Evolutionary conservation across 1,140 invertebrate species (phyloP).

Genomic region (Drusus annulatus): DNA sequence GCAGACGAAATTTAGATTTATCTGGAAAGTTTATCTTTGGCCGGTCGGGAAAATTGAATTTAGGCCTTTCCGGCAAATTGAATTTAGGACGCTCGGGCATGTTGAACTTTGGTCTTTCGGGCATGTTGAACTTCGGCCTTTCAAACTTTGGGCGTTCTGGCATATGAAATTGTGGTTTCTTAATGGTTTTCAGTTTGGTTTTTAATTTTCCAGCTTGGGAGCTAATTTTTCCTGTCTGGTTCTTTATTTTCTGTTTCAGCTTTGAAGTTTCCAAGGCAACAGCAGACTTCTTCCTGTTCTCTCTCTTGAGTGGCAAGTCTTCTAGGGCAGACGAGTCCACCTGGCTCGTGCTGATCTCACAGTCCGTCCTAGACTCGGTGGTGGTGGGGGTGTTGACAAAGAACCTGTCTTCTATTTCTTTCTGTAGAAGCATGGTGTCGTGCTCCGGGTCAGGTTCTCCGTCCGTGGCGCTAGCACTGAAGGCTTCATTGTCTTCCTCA

Average conservation of each 20-base stretch:
- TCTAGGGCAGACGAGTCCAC: constrained; percentile 77
- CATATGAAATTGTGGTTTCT: constrained; percentile 71
- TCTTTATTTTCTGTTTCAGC: constrained; percentile 71
- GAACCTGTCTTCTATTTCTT: constrained; percentile 72
- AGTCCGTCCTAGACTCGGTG: constrained; percentile 74
- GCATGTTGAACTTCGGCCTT: constrained; percentile 71
- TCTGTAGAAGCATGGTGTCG: constrained; percentile 68
- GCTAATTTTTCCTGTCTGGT: constrained; percentile 73
- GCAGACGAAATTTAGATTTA: constrained; percentile 66
- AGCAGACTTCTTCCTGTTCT: constrained; percentile 70
- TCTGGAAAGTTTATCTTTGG: constrained; percentile 76
- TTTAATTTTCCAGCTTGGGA: constrained; percentile 75
- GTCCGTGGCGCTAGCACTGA: constrained; percentile 67
- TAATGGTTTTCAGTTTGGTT: constrained; percentile 74
- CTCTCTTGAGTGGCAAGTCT: constrained; percentile 75
- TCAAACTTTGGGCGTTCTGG: constrained; percentile 65
- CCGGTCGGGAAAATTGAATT: constrained; percentile 71
- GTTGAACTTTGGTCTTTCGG: constrained; percentile 70
- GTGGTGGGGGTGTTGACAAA: constrained; percentile 72
- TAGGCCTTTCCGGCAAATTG: constrained; percentile 72
- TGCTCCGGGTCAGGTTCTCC: constrained; percentile 62
- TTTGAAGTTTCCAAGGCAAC: constrained; percentile 64
- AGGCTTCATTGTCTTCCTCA: constrained; percentile 67
- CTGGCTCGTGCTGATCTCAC: constrained; percentile 79
- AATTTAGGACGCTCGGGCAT: constrained; percentile 73